Conservation (phyloP, 2,888 invertebrate species). For the Limnephilus lunatus region DNA sequence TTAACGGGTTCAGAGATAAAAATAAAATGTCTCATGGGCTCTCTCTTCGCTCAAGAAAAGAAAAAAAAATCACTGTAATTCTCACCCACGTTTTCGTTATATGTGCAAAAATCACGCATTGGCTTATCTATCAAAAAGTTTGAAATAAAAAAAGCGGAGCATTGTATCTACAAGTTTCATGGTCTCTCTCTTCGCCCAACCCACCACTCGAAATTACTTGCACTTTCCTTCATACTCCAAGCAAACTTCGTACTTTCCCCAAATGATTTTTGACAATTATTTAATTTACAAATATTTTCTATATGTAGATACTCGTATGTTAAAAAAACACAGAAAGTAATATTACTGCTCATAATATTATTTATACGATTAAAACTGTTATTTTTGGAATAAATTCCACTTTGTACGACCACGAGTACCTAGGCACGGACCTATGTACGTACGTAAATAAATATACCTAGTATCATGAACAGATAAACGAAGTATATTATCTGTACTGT, state of each 20-base stretch:
- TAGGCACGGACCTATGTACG: background rate
- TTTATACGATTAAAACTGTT: background rate
- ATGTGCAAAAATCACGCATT: background rate
- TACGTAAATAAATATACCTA: too few relatives aligned
- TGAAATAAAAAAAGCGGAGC: background rate
- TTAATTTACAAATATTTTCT: background rate
- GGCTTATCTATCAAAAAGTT: too few relatives aligned
- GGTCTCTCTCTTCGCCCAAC: background rate
- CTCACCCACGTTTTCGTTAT: background rate
- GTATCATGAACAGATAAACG: too few relatives aligned
- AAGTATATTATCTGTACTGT: background rate
- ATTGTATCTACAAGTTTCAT: background rate
- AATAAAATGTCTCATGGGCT: too few relatives aligned
- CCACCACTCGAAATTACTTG: background rate
- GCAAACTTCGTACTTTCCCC: background rate
- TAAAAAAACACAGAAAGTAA: background rate
- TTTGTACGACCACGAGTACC: background rate
- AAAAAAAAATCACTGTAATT: too few relatives aligned
- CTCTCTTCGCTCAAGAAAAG: too few relatives aligned
- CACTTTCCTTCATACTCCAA: background rate
- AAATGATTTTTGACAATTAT: background rate
- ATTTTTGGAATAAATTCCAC: background rate
- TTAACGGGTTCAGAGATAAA: too few relatives aligned
- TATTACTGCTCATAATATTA: background rate
- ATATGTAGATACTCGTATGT: too few relatives aligned